These are phyloP conservation scores for Nymphalis io DNA, from an alignment of 1,140 invertebrate species.

Conservation along the genomic window DNA sequence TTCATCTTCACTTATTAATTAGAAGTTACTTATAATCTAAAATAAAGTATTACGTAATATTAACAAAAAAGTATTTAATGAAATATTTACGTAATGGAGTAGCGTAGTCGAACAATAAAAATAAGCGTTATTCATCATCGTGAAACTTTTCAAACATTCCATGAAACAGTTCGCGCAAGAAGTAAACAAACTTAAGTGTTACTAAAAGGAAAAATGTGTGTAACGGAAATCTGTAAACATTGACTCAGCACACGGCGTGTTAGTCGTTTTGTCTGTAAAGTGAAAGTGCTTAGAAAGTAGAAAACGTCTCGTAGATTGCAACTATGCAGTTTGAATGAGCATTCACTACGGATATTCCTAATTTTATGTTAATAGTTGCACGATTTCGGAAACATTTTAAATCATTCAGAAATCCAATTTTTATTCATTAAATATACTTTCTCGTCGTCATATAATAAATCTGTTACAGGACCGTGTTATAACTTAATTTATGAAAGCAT, in stretches of 20 bases:
- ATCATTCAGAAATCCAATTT: not conserved
- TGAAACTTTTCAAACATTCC: not conserved
- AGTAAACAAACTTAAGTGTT: constrained; percentile 25
- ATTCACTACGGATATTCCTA: constrained; percentile 15
- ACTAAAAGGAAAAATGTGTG: constrained; percentile 34
- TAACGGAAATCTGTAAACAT: constrained; percentile 35
- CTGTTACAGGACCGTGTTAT: too few species aligned
- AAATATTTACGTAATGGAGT: not conserved
- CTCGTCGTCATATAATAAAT: not conserved
- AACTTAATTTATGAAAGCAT: too few species aligned
- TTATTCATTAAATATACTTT: not conserved
- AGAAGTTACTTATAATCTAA: too few species aligned
- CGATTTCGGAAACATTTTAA: constrained; percentile 5
- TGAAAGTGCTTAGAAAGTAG: constrained; percentile 39
- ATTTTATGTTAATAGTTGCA: constrained; percentile 10
- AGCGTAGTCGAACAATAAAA: constrained; percentile 2
- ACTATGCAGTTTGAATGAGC: constrained; percentile 32
- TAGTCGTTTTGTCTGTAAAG: constrained; percentile 28
- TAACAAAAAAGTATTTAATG: not conserved
- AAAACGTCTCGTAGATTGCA: constrained; percentile 33
- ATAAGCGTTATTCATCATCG: not conserved
- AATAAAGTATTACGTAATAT: not conserved
- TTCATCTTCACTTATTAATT: too few species aligned
- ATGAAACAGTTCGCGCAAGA: not conserved
- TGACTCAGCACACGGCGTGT: constrained; percentile 19